Evolutionary conservation across 2,113 vertebrate species (phyloP), one percentile per base, ranked within the genome.

Genomic region (Eulemur rufifrons): DNA sequence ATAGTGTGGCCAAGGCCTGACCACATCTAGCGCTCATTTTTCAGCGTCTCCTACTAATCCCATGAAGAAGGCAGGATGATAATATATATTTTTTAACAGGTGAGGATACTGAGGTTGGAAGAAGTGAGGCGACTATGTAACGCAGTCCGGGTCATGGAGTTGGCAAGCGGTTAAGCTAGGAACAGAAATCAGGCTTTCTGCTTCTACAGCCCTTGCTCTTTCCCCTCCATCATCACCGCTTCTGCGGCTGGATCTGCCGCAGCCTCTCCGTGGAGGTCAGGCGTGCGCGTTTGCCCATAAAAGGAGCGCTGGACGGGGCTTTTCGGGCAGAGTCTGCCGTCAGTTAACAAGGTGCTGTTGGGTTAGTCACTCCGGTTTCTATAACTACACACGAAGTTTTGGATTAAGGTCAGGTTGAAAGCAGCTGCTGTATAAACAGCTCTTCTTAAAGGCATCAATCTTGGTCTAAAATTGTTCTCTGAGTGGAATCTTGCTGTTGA

Each of bases 341-440:
- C 85, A 69, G 89, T 91, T 95, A 95, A 63, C 88, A 95, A 96
- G 96, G 97, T 97, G 85, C 66, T 95, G 83, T 97, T 97, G 98
- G 81, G 81, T 74, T 94, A 92, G 69, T 87, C 86, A 86, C 37
- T 96, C 87, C 34, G 42, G 96, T 98, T 97, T 94, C 95, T 94
- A 86, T 87, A 97, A 95, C 89, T 69, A 95, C 86, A 45, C 54
- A 77, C 85, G 63, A 96, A 90, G 88, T 86, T 92, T 96, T 96
- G 94, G 92, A 93, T 84, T 85, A 96, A 92, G 96, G 92, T 86
- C 83, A 69, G 64, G 93, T 90, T 95, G 86, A 91, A 96, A 94
- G 94, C 95, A 88, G 84, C 93, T 92, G 78, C 89, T 93, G 66
- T 96, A 73, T 94, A 93, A 97, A 97, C 94, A 64, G 66, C 64